Percentiles rank a stretch among this genome's conserved stretches.
Evolutionary conservation across 2,113 vertebrate species (phyloP).

Genomic region (Cyprinodon tularosa): DNA sequence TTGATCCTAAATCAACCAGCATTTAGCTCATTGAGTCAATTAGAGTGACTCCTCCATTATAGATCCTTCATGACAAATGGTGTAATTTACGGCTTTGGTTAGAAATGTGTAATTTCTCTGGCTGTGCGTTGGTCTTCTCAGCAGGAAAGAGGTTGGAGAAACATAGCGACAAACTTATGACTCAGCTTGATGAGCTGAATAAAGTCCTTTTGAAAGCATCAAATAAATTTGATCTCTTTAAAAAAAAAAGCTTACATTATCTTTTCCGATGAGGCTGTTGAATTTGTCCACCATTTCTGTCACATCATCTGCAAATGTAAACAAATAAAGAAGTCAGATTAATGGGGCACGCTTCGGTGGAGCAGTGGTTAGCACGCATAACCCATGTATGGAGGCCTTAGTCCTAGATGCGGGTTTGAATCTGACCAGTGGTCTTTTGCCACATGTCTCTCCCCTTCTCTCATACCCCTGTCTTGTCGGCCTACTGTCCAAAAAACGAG

Average conservation of each 20-base stretch:
- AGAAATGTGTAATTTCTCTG: not conserved
- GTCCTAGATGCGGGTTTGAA: too few species aligned
- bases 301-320: conserved; percentile 67
- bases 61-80: not conserved
- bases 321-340: too few species aligned
- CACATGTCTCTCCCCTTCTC: too few species aligned
- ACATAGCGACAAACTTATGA: not conserved
- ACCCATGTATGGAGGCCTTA: too few species aligned
- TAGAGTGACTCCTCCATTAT: not conserved
- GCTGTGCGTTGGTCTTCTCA: not conserved
- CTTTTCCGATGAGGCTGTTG: conserved; percentile 79
- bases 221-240: not conserved
- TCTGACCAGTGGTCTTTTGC: too few species aligned
- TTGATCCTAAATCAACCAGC: conserved; percentile 16
- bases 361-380: too few species aligned
- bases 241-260: conserved; percentile 62
- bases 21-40: conserved; percentile 10
- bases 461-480: too few species aligned
- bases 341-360: too few species aligned
- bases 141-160: not conserved
- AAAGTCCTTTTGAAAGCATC: not conserved
- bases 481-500: too few species aligned
- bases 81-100: not conserved
- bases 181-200: fast-evolving
- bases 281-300: conserved; percentile 74